Evolutionary conservation across 2,797 vertebrate species (phyloP).

Genomic region (Microctenopoma stevenorrisi): DNA sequence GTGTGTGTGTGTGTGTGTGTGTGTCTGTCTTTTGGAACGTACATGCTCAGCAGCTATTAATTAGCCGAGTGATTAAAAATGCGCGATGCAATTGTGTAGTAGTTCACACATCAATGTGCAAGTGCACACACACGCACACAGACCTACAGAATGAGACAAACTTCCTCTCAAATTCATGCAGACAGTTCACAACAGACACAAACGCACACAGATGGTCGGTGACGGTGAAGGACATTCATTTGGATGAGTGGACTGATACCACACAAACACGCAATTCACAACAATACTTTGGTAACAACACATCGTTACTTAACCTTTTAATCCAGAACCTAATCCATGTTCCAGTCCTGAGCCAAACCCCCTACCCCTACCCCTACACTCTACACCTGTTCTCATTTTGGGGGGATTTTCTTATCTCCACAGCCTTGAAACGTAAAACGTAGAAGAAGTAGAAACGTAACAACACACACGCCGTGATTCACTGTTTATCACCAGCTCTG

Average conservation of each 20-base stretch:
- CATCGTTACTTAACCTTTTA: constrained; percentile 23
- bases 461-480: constrained; percentile 1
- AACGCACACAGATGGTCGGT: constrained; percentile 46
- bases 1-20: neutral
- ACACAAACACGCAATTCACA: constrained; percentile 1
- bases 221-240: constrained; percentile 63
- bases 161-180: constrained; percentile 18
- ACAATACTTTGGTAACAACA: constrained; percentile 7
- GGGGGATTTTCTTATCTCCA: constrained; percentile 13
- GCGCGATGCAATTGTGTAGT: constrained; percentile 33
- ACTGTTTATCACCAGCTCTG: constrained; percentile 17
- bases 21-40: constrained; percentile 1
- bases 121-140: constrained; percentile 2
- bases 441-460: neutral
- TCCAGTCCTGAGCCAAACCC: constrained; percentile 29
- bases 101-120: constrained; percentile 21
- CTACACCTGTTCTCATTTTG: constrained; percentile 24
- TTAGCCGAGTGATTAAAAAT: constrained; percentile 50
- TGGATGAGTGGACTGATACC: constrained; percentile 47
- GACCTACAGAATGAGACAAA: neutral
- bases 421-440: neutral
- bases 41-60: constrained; percentile 41
- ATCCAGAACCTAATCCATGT: constrained; percentile 38
- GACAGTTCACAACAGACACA: constrained; percentile 17
- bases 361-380: constrained; percentile 14